phyloP scores from a whole-genome alignment of 2,797 vertebrate species.

The Lepidocolaptes lacrymiger region DNA sequence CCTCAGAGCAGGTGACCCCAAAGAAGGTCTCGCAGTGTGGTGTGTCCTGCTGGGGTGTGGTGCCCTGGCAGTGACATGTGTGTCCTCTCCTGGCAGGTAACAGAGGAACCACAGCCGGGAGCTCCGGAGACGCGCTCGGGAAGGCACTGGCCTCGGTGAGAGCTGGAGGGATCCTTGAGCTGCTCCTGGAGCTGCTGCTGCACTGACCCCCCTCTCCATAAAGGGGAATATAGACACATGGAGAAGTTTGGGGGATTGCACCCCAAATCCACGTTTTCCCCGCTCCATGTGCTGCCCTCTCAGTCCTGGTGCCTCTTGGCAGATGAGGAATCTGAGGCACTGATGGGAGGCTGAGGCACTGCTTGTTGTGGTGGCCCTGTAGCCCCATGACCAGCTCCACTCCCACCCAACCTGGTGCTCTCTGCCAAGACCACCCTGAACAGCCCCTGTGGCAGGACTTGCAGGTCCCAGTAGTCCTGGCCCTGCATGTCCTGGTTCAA shows the following conservation, averaged over 20 bases:
- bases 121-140: constrained; percentile 97
- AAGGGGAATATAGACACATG: neutral
- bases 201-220: neutral
- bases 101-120: constrained; percentile 89
- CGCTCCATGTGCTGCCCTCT: neutral
- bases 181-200: accelerated
- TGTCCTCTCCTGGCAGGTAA: constrained; percentile 78
- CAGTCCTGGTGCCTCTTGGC: neutral
- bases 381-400: neutral
- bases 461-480: neutral
- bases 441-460: neutral
- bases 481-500: neutral
- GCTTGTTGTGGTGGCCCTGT: accelerated
- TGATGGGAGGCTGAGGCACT: neutral
- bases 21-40: neutral
- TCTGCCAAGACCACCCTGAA: neutral
- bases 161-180: neutral
- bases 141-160: constrained; percentile 98
- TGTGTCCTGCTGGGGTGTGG: neutral
- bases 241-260: neutral
- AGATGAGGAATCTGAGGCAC: neutral
- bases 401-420: neutral
- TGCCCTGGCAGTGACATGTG: neutral
- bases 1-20: neutral
- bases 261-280: neutral